A percentile compares a stretch with the other conserved stretches of the same genome.
These are phyloP conservation scores for Silvanus unidentatus DNA, from an alignment of 2,888 invertebrate species.

Conservation along the genomic window DNA sequence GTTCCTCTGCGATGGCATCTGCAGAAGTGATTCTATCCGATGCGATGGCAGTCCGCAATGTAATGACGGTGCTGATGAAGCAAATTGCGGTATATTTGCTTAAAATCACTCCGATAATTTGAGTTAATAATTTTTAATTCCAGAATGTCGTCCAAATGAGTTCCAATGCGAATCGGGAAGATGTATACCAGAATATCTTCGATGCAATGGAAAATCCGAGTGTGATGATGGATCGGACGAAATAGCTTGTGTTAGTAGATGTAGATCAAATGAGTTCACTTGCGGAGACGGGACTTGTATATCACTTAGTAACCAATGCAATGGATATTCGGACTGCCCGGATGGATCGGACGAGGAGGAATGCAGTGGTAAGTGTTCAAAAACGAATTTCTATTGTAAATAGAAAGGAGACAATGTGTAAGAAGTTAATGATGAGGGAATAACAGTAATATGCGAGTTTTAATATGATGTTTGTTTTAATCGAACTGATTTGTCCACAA, in stretches of 20 bases:
- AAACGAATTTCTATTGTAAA: neutral
- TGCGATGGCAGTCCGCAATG: conserved; percentile 56
- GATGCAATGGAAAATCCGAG: conserved; percentile 57
- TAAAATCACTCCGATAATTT: neutral
- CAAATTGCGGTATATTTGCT: conserved; percentile 44
- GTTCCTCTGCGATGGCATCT: conserved; percentile 46
- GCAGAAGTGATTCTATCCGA: conserved; percentile 42
- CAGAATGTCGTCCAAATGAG: conserved; percentile 44
- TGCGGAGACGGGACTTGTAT: conserved; percentile 60
- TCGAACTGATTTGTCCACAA: neutral
- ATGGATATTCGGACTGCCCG: conserved; percentile 51
- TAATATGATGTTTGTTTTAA: neutral
- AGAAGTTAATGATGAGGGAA: neutral
- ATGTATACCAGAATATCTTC: conserved; percentile 52
- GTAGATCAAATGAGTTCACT: conserved; percentile 52
- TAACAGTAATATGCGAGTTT: too few relatives aligned
- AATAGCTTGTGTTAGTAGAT: conserved; percentile 48
- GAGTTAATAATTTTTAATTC: conserved; percentile 1
- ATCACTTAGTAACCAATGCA: conserved; percentile 49
- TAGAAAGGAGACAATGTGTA: neutral
- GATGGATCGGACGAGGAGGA: conserved; percentile 59
- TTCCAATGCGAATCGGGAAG: conserved; percentile 56
- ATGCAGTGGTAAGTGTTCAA: conserved; percentile 49
- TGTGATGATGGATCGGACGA: conserved; percentile 58
- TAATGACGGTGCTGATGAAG: conserved; percentile 55